Conservation (phyloP, 2,113 vertebrate genomes). For the Saguinus imperator region DNA sequence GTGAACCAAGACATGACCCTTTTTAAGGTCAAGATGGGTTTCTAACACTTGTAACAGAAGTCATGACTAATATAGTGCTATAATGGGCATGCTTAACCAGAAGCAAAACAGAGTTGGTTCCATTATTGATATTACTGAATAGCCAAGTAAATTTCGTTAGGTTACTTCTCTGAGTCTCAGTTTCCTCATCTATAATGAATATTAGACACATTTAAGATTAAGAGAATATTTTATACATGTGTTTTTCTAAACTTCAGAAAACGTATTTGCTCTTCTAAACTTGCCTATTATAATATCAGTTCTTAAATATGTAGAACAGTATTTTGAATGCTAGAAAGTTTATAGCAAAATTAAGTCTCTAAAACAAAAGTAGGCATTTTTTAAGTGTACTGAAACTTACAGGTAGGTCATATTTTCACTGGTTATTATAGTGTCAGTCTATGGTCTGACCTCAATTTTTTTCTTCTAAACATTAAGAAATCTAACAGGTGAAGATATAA, state of each 20-base stretch:
- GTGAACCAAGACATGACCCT: not conserved
- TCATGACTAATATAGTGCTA: not conserved
- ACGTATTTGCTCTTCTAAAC: constrained; percentile 39
- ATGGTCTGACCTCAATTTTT: not conserved
- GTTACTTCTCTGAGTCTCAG: not conserved
- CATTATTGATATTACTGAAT: not conserved
- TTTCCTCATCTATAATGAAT: constrained; percentile 10
- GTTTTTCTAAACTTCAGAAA: constrained; percentile 40
- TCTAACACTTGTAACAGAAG: not conserved
- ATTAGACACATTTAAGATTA: constrained; percentile 11
- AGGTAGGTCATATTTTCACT: constrained; percentile 19
- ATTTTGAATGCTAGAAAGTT: constrained; percentile 42
- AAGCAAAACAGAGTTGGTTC: not conserved
- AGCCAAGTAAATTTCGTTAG: not conserved
- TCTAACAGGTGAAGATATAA: not conserved
- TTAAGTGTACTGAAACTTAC: not conserved
- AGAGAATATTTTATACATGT: not conserved
- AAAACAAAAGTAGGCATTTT: constrained; percentile 30
- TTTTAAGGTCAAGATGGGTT: constrained; percentile 1
- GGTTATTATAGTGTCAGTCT: not conserved
- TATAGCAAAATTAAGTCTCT: constrained; percentile 13
- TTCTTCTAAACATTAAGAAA: constrained; percentile 53
- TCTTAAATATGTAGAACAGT: not conserved
- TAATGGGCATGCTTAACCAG: not conserved
- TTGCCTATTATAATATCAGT: not conserved